Conservation (phyloP, 1,140 invertebrate species). For the Platorchestia sp. region DNA sequence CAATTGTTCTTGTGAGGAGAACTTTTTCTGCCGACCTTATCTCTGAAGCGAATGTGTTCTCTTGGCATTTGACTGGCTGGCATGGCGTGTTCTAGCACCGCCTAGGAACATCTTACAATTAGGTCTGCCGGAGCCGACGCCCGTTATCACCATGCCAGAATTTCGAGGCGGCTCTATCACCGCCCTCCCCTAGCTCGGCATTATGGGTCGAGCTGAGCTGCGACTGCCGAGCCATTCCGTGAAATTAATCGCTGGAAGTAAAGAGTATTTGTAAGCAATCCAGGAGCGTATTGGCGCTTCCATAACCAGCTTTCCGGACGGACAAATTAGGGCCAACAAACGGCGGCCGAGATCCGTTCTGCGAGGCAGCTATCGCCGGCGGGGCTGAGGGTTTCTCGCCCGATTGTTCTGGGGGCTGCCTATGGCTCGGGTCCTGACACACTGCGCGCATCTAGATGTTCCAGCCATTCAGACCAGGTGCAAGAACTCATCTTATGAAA, state of each 20-base stretch:
- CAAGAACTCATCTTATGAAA: background rate
- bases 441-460: background rate
- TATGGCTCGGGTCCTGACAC: background rate
- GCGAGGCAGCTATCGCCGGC: background rate
- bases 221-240: background rate
- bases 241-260: constrained; percentile 8
- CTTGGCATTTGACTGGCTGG: background rate
- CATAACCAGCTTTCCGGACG: background rate
- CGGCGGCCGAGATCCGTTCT: background rate
- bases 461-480: background rate
- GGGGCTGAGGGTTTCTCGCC: background rate
- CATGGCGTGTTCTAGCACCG: background rate
- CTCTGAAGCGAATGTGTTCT: background rate
- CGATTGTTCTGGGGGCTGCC: background rate
- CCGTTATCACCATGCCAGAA: background rate
- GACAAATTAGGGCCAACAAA: background rate
- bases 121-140: background rate
- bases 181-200: background rate
- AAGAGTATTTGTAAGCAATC: constrained; percentile 9
- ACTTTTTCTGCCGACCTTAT: background rate
- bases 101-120: background rate
- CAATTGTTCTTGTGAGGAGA: too few species aligned
- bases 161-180: background rate
- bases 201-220: background rate
- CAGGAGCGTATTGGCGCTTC: background rate